Evolutionary conservation across 2,797 vertebrate genomes (phyloP), one percentile per base, ranked within the genome.

Genomic region (Peromyscus nudipes): DNA sequence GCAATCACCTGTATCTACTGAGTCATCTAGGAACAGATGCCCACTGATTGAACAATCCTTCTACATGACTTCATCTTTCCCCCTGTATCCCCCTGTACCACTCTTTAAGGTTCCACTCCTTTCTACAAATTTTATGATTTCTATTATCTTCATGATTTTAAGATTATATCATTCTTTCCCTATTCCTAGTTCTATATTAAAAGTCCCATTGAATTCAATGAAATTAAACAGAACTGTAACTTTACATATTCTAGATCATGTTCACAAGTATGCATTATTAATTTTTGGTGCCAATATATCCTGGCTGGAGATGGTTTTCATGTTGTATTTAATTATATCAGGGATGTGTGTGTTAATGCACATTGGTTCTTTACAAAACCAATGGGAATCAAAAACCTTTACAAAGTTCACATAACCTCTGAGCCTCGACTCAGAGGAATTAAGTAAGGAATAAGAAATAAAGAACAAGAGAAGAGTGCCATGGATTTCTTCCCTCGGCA

Each of bases 311-410:
- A 89, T 27, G 71, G 46, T 69, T 95, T 96, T 97, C 84, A 77
- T 92, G 94, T 95, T 94, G 40, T 76, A 64, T 87, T 93, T 91
- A 89, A 96, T 97, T 94, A 62, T 86, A 79, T 83, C 65, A 64
- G 29, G 82, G 75, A 34, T 85, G 60, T 94, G 64, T 89, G 80
- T 94, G 57, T 82, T 97, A 97, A 96, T 73, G 93, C 46, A 57
- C 46, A 34, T 79, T 96, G 91, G 46, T 97, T 96, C 84, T 96
- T 95, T 77, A 96, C 76, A 87, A 96, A 97, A 73, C 65, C 62
- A 67, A 43, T 91, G 71, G 79, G 13, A 96, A 97, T 89, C 79
- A 82, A 91, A 69, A 92, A 89, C 81, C 43, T 91, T 89, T 85
- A 81, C 37, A 83, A 94, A 96, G 76, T 92, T 95, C 65, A 64